These are phyloP conservation scores for Brenthis hecate DNA, from an alignment of 2,888 invertebrate species.

Conservation along the genomic window DNA sequence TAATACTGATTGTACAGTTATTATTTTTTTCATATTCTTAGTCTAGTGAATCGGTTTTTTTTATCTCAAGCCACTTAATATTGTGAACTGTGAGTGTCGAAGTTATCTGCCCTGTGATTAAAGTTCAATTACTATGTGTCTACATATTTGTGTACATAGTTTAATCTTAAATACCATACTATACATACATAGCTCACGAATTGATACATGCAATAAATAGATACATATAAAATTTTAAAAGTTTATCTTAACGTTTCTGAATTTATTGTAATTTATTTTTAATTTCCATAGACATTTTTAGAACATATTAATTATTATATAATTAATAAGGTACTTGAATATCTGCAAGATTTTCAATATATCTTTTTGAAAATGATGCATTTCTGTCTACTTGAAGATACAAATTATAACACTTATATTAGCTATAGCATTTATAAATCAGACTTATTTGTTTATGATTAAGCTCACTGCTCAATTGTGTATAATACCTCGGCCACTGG, in stretches of 20 bases:
- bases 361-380: too few species aligned
- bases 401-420: too few species aligned
- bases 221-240: constrained; percentile 7
- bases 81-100: too few species aligned
- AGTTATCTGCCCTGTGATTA: constrained; percentile 9
- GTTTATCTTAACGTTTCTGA: not conserved
- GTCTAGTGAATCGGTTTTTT: too few species aligned
- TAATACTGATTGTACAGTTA: not conserved
- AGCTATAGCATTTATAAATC: too few species aligned
- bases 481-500: too few species aligned
- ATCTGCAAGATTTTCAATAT: too few species aligned
- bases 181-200: not conserved
- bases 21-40: not conserved
- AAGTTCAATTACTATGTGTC: constrained; percentile 9
- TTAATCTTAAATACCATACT: constrained; percentile 1
- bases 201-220: constrained; percentile 10
- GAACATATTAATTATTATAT: not conserved
- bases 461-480: too few species aligned
- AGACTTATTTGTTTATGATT: too few species aligned
- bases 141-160: constrained; percentile 6
- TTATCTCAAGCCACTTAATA: too few species aligned
- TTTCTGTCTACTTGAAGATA: too few species aligned
- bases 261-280: not conserved
- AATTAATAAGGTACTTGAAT: too few species aligned
- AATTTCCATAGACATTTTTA: not conserved